A percentile compares a stretch with the other conserved stretches of the same genome.
These are phyloP conservation scores for Gasterosteus nipponicus DNA, from an alignment of 2,113 vertebrate species.

Conservation along the genomic window DNA sequence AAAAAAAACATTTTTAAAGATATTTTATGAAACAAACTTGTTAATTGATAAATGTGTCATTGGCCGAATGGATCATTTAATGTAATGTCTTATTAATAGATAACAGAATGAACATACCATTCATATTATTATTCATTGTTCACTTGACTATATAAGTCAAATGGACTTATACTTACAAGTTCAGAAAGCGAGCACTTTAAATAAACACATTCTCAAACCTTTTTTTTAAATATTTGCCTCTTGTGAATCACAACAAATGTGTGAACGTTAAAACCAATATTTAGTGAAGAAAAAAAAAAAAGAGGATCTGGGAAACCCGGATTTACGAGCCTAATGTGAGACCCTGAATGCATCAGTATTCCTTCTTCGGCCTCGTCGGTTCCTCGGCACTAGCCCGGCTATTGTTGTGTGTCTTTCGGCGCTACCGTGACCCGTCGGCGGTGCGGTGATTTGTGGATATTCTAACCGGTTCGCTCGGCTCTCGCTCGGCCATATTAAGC, in stretches of 20 bases:
- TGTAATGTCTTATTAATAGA: not conserved
- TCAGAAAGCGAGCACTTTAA: not conserved
- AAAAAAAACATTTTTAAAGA: not conserved
- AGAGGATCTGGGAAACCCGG: accelerated
- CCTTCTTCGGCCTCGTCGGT: slow-evolving; percentile 64
- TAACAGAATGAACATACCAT: not conserved
- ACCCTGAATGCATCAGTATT: slow-evolving; percentile 59
- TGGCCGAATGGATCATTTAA: not conserved
- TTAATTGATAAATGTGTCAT: not conserved
- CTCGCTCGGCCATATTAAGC: slow-evolving; percentile 21
- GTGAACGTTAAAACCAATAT: not conserved
- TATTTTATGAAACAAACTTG: not conserved
- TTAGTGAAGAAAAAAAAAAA: not conserved
- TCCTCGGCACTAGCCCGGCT: slow-evolving; percentile 62
- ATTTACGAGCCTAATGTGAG: slow-evolving; percentile 45
- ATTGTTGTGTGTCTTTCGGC: slow-evolving; percentile 72
- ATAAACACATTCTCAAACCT: not conserved
- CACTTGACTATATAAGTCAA: not conserved
- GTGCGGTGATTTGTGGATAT: slow-evolving; percentile 45
- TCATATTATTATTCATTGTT: not conserved
- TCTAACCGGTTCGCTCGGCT: slow-evolving; percentile 19
- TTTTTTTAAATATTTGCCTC: not conserved
- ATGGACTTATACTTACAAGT: not conserved
- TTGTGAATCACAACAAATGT: not conserved
- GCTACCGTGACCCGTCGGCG: slow-evolving; percentile 34